Evolutionary conservation across 2,888 invertebrate species (phyloP), one percentile per base, ranked within the genome.

Genomic region (Diplazon laetatorius): DNA sequence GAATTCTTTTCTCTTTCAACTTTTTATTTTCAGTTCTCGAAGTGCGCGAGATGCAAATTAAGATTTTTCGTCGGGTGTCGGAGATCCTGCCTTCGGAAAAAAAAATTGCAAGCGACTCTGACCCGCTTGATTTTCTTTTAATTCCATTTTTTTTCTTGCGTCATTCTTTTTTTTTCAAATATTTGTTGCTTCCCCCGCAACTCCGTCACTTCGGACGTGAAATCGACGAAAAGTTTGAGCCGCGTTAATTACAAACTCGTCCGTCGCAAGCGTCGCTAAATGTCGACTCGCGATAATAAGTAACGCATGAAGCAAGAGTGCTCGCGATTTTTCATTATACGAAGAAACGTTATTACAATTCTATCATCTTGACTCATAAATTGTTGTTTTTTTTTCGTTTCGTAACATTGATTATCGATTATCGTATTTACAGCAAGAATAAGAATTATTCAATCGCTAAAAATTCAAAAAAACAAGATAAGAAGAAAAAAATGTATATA

Each of bases 1-100:
- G n/a, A n/a, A n/a, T n/a, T n/a, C n/a, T n/a, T n/a, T n/a, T n/a
- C n/a, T n/a, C n/a, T n/a, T n/a, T n/a, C n/a, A n/a, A n/a, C n/a
- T 59, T 57, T 63, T 30, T 6, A 30, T 30, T 57, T 59, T 42
- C n/a, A n/a, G n/a, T 57, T 59, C 39, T 86, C 87, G 82, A 89
- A 89, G 88, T 87, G 89, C 87, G 89, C 86, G 87, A 87, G 82
- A 83, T 87, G 65, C 82, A 81, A 76, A 66, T 30, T 5, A 6
- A 6, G 30, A 5, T 30, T 30, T 30, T 5, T 30, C 6, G 2
- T 30, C 30, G 2, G 2, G 30, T 30, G 2, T 30, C 6, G 30
- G 2, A n/a, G n/a, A n/a, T n/a, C n/a, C n/a, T n/a, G n/a, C n/a
- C n/a, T n/a, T n/a, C n/a, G n/a, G n/a, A n/a, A n/a, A n/a, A 80